Base-by-base conservation (phyloP, 2,797 vertebrate genomes). In the Nannoperca australis region DNA sequence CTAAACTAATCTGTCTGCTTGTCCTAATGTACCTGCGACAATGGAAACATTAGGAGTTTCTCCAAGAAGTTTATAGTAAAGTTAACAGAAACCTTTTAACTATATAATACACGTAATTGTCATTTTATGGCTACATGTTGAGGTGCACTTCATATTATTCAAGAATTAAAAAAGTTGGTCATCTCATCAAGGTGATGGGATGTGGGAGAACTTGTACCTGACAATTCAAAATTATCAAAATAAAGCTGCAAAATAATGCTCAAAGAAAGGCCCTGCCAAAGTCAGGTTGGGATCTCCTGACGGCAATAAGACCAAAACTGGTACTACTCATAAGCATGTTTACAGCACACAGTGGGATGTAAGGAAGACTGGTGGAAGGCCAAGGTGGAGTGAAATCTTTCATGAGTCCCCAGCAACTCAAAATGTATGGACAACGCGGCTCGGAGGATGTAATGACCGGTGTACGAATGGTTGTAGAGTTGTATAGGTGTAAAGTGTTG, bases 321-420 rank as follows among this genome's bases (percentile, higher is more conserved):
- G 7, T 36, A 34, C 40, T 67, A 53, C 0, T 44, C 45, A 70
- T 42, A 17, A 63, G 78, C 45, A 79, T 0, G 63, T 53, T 36
- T 61, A 56, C 18, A 65, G 12, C 42, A 72, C 59, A 76, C 44
- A 65, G 40, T 64, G 56, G 71, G 69, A 82, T 83, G 65, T 54
- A 73, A 73, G 64, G 59, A 72, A 1, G 45, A 68, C 42, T 56
- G 54, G 40, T 24, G 49, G 53, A 44, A 51, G 14, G 70, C 50
- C 42, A 62, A 12, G 62, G 64, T 74, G 79, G 66, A 51, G 75
- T 60, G 64, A 66, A 59, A 36, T 60, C 47, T 42, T 73, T 80
- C 84, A 89, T 88, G 86, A 76, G 17, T 60, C 82, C 79, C 71
- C 84, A 76, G 73, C 78, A 85, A 79, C 83, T 83, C 14, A 85